Evolutionary conservation across 2,113 vertebrate species (phyloP).

Genomic region (Petrocephalus zakoni): DNA sequence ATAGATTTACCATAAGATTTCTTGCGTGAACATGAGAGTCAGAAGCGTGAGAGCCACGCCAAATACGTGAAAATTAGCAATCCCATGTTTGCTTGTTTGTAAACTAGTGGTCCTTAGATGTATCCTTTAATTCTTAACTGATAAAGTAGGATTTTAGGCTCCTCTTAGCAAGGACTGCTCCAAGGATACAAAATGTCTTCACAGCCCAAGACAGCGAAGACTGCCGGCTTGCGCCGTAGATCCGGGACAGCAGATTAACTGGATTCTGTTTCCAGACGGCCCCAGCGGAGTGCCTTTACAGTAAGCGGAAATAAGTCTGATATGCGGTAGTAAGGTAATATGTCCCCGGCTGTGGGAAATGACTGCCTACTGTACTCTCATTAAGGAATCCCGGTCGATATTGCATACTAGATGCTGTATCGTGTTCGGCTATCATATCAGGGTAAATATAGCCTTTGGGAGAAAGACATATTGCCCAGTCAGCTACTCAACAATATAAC

Average conservation of each 20-base stretch:
- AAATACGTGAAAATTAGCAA: no score
- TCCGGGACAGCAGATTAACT: background rate
- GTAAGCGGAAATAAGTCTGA: conserved; percentile 4
- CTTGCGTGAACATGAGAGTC: no score
- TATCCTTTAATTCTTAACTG: background rate
- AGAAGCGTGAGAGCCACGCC: no score
- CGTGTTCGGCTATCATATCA: background rate
- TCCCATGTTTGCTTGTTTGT: no score
- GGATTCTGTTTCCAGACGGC: background rate
- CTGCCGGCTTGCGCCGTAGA: background rate
- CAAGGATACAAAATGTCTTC: background rate
- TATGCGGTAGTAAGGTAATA: background rate
- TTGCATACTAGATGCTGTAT: background rate
- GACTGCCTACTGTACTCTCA: background rate
- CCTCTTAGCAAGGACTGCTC: background rate
- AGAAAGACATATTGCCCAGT: background rate
- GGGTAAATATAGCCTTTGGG: background rate
- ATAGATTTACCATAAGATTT: no score
- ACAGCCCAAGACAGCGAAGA: background rate
- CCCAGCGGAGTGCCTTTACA: background rate
- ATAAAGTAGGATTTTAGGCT: background rate
- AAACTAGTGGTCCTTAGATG: background rate
- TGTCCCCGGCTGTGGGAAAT: background rate
- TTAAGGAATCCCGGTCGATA: background rate
- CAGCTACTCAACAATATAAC: background rate